phyloP scores from a whole-genome alignment of 2,113 vertebrate genomes.

The Macroglossus sobrinus region DNA sequence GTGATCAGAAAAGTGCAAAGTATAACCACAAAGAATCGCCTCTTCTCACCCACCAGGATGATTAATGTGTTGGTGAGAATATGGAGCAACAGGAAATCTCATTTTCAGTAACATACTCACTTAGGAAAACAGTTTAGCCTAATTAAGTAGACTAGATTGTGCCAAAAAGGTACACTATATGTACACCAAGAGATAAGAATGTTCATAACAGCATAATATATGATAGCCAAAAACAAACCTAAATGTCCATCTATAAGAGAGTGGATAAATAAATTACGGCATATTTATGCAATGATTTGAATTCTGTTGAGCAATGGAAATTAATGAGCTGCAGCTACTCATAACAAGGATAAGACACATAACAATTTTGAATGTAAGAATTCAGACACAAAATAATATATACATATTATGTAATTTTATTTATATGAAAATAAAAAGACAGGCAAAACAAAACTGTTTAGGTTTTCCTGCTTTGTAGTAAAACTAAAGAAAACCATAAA shows the following conservation, averaged over 20 bases:
- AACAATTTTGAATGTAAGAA: neutral
- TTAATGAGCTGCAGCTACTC: neutral
- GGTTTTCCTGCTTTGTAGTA: neutral
- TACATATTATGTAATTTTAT: neutral
- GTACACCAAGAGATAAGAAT: neutral
- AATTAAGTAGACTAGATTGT: neutral
- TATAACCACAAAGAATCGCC: neutral
- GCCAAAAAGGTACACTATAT: neutral
- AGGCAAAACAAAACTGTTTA: neutral
- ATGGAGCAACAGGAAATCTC: neutral
- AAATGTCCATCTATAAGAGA: neutral
- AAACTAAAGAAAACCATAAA: neutral
- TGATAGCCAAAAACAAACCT: neutral
- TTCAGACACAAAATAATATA: neutral
- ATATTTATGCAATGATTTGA: neutral
- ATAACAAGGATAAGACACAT: neutral
- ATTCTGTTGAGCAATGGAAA: neutral
- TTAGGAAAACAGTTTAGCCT: neutral
- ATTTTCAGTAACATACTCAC: neutral
- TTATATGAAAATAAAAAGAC: neutral
- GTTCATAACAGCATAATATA: neutral
- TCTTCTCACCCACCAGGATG: neutral
- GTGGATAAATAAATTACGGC: neutral
- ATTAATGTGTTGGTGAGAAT: neutral
- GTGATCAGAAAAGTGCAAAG: neutral